Percentiles rank a stretch among this genome's conserved stretches.
Conservation (phyloP, 2,797 vertebrate species). For the Sarcophilus harrisii region DNA sequence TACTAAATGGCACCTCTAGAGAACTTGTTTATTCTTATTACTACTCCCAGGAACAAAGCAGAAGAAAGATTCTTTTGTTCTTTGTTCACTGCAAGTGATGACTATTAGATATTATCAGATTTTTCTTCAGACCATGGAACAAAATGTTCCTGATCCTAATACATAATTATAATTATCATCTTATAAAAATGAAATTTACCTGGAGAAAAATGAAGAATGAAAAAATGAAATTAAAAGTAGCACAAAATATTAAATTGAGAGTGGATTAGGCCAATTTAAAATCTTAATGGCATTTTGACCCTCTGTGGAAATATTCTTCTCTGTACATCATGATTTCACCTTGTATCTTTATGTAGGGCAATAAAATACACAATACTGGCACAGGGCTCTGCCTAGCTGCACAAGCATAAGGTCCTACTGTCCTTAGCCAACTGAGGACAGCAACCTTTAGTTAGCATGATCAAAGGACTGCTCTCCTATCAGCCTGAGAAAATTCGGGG, state of each 20-base stretch:
- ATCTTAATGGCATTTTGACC: slow-evolving; percentile 11
- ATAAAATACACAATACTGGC: slow-evolving; percentile 45
- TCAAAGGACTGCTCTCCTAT: slow-evolving; percentile 72
- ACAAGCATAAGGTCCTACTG: slow-evolving; percentile 66
- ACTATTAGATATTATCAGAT: slow-evolving; percentile 5
- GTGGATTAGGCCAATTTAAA: slow-evolving; percentile 22
- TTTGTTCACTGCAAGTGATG: slow-evolving; percentile 12
- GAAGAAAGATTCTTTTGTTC: slow-evolving; percentile 51
- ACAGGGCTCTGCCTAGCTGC: slow-evolving; percentile 65
- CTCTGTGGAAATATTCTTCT: background rate
- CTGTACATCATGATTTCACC: slow-evolving; percentile 1
- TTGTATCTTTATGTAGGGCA: slow-evolving; percentile 53
- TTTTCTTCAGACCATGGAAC: slow-evolving; percentile 27
- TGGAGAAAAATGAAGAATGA: background rate
- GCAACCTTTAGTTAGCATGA: slow-evolving; percentile 28
- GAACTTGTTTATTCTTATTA: slow-evolving; percentile 22
- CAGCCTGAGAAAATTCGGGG: slow-evolving; percentile 76
- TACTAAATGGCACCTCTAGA: slow-evolving; percentile 24
- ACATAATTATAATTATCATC: background rate
- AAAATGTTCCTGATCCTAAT: slow-evolving; percentile 41
- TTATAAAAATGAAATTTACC: slow-evolving; percentile 19
- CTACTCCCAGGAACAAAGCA: background rate
- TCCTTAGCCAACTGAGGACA: slow-evolving; percentile 61
- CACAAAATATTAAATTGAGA: slow-evolving; percentile 30
- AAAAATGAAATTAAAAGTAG: background rate